These are phyloP conservation scores for Lamellibrachia luymesi DNA, from an alignment of 1,140 invertebrate species.

Conservation along the genomic window DNA sequence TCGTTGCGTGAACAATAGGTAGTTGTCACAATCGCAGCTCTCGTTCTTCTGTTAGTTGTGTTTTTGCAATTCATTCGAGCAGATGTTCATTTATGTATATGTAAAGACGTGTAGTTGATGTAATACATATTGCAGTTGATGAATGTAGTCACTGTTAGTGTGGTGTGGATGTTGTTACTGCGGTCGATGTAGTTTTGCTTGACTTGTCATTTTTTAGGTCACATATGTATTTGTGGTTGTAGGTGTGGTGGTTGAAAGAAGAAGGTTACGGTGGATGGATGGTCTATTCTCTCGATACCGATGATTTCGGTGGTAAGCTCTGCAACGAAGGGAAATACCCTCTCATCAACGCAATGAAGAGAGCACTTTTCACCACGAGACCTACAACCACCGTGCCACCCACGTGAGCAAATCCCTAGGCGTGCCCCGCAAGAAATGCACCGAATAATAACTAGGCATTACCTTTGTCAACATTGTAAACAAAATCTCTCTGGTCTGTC, in stretches of 20 bases:
- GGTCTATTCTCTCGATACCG: constrained; percentile 66
- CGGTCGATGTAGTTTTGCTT: not conserved
- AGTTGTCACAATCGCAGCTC: not conserved
- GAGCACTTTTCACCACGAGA: constrained; percentile 29
- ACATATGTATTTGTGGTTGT: not conserved
- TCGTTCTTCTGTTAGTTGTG: not conserved
- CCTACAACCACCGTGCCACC: not conserved
- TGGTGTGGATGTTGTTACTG: no score
- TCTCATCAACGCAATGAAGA: constrained; percentile 56
- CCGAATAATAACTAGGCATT: no score
- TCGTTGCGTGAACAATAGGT: no score
- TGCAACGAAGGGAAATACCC: constrained; percentile 61
- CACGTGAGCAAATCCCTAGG: not conserved
- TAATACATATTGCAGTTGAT: not conserved
- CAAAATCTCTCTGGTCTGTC: no score
- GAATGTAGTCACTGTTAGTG: no score
- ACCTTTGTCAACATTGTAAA: no score
- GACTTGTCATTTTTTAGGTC: not conserved
- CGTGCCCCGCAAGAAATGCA: no score
- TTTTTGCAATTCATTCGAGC: not conserved
- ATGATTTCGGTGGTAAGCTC: constrained; percentile 53
- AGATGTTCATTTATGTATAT: no score
- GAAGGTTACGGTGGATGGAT: constrained; percentile 76
- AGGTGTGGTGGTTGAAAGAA: constrained; percentile 65
- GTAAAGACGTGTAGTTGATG: no score